Base-by-base conservation (phyloP, 2,888 invertebrate species). In the Peribatodes rhomboidaria region DNA sequence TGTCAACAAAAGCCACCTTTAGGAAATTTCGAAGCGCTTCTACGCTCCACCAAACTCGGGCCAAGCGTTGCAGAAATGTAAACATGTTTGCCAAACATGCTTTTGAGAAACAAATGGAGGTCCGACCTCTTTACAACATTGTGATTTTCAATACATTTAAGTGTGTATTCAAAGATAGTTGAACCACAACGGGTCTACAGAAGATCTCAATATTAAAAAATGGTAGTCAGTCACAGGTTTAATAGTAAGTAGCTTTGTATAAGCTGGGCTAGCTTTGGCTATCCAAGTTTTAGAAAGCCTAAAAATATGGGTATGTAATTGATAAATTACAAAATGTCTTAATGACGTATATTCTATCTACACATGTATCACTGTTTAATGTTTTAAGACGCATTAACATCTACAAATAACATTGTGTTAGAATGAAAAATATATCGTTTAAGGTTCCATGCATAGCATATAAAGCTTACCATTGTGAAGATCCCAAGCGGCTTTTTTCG, bases 381-480 rank as follows among this genome's bases (percentile, higher is more conserved):
- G 4, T 37, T 41, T 41, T 41, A 0, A 41, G 10, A 41, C n/a
- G 10, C 14, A 47, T 47, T 27, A 27, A 2, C 27, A 11, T 47
- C n/a, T 44, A 44, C 20, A 4, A 8, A 2, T 47, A 1, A 2
- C 9, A n/a, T 0, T 2, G 11, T 9, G n/a, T 14, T 27, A 6
- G 6, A 2, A 27, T 27, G 6, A 31, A 47, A 14, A 14, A 14
- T 27, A 0, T 62, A 33, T 60, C 41, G 50, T 61, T 59, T 42
- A 49, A 49, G 41, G 56, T 54, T 60, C 46, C 61, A 67, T 67
- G 68, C 59, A 65, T 68, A 68, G 4, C 37, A 58, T 63, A 57
- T 60, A 41, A 53, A 67, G 31, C 47, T 52, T 33, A 33, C 33
- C 39, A 20, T 22, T 64, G 47, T 59, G 50, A 42, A 27, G 33